phyloP scores from a whole-genome alignment of 2,888 invertebrate genomes.

The Drosophila neutralis region DNA sequence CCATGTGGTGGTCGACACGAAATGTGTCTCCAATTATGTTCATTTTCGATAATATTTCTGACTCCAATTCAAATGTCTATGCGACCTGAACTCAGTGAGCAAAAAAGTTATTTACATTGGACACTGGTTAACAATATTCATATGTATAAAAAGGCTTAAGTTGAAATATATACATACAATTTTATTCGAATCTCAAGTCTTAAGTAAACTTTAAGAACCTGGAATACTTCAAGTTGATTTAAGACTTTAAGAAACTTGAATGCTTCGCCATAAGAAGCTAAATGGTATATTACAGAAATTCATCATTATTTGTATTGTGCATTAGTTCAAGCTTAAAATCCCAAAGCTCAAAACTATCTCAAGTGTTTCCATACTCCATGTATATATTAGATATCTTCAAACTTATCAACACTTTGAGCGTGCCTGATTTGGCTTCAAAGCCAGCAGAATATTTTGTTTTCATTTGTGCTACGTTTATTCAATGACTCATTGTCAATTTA shows the following conservation, averaged over 20 bases:
- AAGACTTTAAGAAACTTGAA: background rate
- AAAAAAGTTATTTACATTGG: background rate
- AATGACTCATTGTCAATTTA: constrained; percentile 8
- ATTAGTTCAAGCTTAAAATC: background rate
- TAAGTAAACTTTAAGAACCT: background rate
- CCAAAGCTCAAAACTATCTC: background rate
- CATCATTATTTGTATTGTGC: background rate
- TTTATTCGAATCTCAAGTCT: background rate
- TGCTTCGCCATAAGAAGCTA: background rate
- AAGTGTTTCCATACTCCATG: background rate
- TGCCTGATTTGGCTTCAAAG: background rate
- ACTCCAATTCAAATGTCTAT: background rate
- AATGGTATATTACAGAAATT: background rate
- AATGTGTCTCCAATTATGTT: constrained; percentile 7
- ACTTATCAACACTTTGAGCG: constrained; percentile 2
- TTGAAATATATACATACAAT: background rate
- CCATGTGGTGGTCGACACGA: background rate
- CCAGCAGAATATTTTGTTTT: background rate
- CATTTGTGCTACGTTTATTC: constrained; percentile 14
- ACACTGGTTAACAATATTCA: background rate
- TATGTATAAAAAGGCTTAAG: background rate
- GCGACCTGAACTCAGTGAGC: background rate
- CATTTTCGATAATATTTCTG: background rate
- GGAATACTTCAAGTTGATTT: background rate
- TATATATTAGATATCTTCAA: background rate